Evolutionary conservation across 1,140 invertebrate species (phyloP), one percentile per base, ranked within the genome.

Genomic region (Drosophila mauritiana): DNA sequence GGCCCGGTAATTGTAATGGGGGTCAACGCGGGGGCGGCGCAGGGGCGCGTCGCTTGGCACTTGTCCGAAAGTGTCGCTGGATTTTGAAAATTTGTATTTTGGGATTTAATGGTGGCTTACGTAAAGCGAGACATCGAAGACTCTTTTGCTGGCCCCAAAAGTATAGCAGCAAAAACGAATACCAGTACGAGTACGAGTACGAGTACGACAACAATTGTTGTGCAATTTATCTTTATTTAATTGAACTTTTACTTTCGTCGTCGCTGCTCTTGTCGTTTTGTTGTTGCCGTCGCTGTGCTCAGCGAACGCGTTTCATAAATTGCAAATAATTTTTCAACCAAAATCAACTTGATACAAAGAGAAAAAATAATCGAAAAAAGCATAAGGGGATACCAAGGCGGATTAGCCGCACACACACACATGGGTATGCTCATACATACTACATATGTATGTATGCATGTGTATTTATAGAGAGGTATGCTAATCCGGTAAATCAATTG

Each of bases 161-260:
- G 10, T 22, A 22, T 25, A 34, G 25, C 36, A 42, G 17, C 5
- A 15, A 36, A 17, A 37, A 25, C 15, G 20, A 37, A 13, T 11
- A 27, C 73, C 42, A 22, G 20, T 22, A 27, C 73, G 46, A 22
- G 20, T 22, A 27, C 73, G 46, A 22, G 20, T 22, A 40, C 57
- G 37, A 49, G 51, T 52, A 25, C 80, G 67, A 73, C 77, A 80
- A 65, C 68, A 88, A 83, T 86, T 89, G 83, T 86, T 86, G 84
- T 89, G 83, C 83, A 86, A 86, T 86, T 86, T 86, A 86, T 86
- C 83, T 86, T 86, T 86, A 86, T 86, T 86, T 86, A 86, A 88
- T 88, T 88, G 84, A 88, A 88, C 83, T 88, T 89, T 88, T 88
- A 88, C 83, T 88, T 88, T 88, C 79, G 65, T 76, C 68, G 63